phyloP scores from a whole-genome alignment of 2,113 vertebrate genomes.

The Scatophagus argus region DNA sequence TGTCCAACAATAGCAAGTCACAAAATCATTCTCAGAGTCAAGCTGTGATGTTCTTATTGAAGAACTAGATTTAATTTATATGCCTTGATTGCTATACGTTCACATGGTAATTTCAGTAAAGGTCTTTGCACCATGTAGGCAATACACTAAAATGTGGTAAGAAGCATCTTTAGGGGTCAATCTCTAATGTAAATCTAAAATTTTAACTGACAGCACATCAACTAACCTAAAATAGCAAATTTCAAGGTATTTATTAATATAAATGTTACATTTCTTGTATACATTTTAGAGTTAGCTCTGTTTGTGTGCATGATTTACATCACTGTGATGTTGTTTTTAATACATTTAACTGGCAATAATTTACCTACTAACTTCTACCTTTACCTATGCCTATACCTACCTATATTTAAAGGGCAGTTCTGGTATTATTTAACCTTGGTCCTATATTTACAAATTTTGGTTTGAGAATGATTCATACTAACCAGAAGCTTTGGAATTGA shows the following conservation, averaged over 20 bases:
- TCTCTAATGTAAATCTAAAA: background rate
- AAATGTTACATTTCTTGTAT: no score
- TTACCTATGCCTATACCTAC: no score
- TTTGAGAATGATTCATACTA: no score
- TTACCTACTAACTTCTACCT: no score
- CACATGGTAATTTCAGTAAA: constrained; percentile 53
- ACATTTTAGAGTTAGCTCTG: no score
- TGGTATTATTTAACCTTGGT: no score
- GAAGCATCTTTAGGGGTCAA: background rate
- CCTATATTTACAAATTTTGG: no score
- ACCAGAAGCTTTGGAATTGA: no score
- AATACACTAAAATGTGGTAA: background rate
- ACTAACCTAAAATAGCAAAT: background rate
- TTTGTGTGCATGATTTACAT: no score
- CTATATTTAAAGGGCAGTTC: no score
- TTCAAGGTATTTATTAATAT: background rate
- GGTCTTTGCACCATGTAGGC: constrained; percentile 3
- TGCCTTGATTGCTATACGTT: constrained; percentile 49
- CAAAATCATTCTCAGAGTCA: constrained; percentile 61
- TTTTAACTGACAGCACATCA: background rate
- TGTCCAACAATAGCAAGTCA: constrained; percentile 41
- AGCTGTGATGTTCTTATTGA: constrained; percentile 70
- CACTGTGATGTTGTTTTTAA: no score
- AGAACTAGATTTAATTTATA: constrained; percentile 56
- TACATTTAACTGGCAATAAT: no score